phyloP scores from a whole-genome alignment of 30 jellyfish, hydroid and myxozoan genomes.

The Clytia hemisphaerica region DNA sequence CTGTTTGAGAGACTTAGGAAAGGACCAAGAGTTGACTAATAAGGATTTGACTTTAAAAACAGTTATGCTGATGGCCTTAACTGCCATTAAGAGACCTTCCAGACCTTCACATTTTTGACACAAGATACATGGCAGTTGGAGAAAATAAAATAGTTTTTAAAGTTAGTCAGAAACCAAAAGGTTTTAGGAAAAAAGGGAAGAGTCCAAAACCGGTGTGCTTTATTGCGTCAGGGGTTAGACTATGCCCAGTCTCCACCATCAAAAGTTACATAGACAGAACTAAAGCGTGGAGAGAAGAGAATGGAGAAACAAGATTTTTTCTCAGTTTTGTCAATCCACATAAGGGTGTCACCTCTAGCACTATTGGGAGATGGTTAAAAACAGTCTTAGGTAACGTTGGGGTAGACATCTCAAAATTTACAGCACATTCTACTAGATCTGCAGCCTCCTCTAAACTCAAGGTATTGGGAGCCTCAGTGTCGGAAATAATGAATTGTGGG shows the following conservation, averaged over 20 bases:
- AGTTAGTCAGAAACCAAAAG: not conserved
- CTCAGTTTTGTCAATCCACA: no score
- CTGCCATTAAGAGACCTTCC: not conserved
- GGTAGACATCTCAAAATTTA: no score
- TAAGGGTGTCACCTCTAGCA: no score
- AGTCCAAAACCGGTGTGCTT: not conserved
- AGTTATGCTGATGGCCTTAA: not conserved
- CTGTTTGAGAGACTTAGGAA: not conserved
- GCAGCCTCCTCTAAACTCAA: no score
- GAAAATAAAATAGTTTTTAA: no score
- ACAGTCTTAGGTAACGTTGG: no score
- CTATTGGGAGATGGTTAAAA: no score
- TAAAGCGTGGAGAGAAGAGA: no score
- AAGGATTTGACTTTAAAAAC: slow-evolving; percentile 1
- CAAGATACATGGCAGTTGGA: not conserved
- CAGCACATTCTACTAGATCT: no score
- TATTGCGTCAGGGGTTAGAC: not conserved
- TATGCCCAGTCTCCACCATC: not conserved
- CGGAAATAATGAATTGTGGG: no score
- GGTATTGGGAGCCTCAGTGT: no score
- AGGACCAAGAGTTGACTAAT: not conserved
- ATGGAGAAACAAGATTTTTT: no score
- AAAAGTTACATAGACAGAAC: not conserved
- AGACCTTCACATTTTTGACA: not conserved
- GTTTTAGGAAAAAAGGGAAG: not conserved